Percentiles rank a stretch among this genome's conserved stretches.
Conservation (phyloP, 2,888 invertebrate genomes). For the Suillia variegata region DNA sequence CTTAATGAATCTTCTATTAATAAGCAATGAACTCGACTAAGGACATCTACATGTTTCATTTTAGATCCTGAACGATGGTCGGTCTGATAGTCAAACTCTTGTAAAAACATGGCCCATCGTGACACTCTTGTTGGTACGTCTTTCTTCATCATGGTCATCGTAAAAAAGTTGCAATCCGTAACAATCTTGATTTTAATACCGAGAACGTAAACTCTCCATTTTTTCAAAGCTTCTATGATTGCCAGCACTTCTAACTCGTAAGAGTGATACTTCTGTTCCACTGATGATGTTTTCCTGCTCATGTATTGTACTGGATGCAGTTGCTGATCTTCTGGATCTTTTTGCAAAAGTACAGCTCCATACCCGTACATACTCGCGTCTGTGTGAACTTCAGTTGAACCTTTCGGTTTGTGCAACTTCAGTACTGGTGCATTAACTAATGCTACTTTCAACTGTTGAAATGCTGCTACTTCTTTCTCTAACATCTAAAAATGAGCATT, state of each 20-base stretch:
- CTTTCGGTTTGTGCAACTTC: conserved; percentile 15
- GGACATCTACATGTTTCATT: conserved; percentile 30
- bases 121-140: conserved; percentile 23
- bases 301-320: conserved; percentile 14
- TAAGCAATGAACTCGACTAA: conserved; percentile 19
- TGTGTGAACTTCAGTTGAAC: conserved; percentile 20
- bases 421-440: conserved; percentile 19
- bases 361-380: conserved; percentile 19
- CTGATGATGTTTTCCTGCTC: conserved; percentile 9
- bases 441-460: conserved; percentile 13
- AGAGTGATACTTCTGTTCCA: conserved; percentile 18
- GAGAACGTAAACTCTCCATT: conserved; percentile 32
- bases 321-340: conserved; percentile 3
- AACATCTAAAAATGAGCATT: conserved; percentile 16
- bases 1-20: neutral
- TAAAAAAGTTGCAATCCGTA: conserved; percentile 30
- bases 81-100: conserved; percentile 27
- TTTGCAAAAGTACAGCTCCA: conserved; percentile 26
- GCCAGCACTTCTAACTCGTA: conserved; percentile 35
- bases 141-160: conserved; percentile 13
- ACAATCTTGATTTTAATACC: conserved; percentile 37
- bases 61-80: conserved; percentile 25
- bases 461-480: conserved; percentile 10
- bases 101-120: conserved; percentile 26
- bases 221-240: conserved; percentile 29